Evolutionary conservation across 2,888 invertebrate species (phyloP), one percentile per base, ranked within the genome.

Genomic region (Chrysotoxum bicinctum): DNA sequence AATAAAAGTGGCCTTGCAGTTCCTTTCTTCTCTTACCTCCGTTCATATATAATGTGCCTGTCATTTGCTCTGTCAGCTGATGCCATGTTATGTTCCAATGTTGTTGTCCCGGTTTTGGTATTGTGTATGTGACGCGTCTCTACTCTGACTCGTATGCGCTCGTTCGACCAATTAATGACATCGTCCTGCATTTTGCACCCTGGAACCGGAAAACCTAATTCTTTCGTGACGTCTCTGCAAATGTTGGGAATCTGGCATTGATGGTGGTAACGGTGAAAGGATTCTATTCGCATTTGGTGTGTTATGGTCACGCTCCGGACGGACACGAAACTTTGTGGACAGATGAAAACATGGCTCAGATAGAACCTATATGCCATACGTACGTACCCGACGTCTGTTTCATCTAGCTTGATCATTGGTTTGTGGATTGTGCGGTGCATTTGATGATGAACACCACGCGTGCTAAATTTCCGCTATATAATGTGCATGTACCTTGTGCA

Each of bases 1-100:
- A 77, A 82, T 77, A 62, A 68, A 73, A 73, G 82, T 82, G 82
- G 77, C 77, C 74, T 74, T 50, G 73, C 74, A 70, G 75, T 64
- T 50, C 40, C 37, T 54, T 69, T 69, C 75, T 37, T 52, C 37
- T 73, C 37, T 30, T 35, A n/a, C 50, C 50, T 45, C 8, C 4
- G 12, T 48, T 4, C 26, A 19, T 40, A 0, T 69, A 43, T 62
- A 45, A 54, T 30, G 12, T 19, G 43, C n/a, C 30, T 60, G 68
- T 52, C 60, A 21, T 58, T 68, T n/a, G 23, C 10, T 45, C 54
- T 62, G 70, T 81, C 76, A 76, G 69, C 62, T 64, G 58, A 48
- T 81, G 76, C 48, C 69, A 40, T 40, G 48, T 64, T 40, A 52
- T 58, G 48, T 76, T 76, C 50, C 35, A 58, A 35, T 26, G n/a